Percentiles rank a stretch among this genome's conserved stretches.
Evolutionary conservation across 2,797 vertebrate genomes (phyloP).

Genomic region (Pipistrellus pygmaeus): DNA sequence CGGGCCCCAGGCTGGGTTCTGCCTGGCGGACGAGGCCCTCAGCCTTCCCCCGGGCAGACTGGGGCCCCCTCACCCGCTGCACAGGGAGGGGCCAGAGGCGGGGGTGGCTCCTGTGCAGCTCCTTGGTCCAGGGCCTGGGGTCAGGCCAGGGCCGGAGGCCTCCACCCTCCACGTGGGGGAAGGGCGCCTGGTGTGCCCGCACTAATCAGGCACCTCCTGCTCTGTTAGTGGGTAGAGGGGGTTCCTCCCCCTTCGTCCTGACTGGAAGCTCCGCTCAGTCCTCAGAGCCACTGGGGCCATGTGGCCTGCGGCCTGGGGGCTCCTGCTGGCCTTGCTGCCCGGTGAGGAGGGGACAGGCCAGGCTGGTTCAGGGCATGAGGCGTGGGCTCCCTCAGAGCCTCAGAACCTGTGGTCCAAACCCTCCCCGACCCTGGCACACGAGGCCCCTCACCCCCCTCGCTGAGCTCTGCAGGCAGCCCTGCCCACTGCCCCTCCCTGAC

Average conservation of each 20-base stretch:
- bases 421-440: fast-evolving
- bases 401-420: neutral
- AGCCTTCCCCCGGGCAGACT: neutral
- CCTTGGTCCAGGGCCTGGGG: neutral
- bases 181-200: neutral
- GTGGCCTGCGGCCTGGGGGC: neutral
- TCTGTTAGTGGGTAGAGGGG: neutral
- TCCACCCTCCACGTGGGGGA: too few species aligned
- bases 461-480: neutral
- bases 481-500: neutral
- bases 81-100: fast-evolving
- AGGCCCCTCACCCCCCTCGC: neutral
- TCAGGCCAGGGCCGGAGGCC: neutral
- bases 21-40: neutral
- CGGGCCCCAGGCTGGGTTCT: neutral
- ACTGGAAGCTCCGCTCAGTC: neutral
- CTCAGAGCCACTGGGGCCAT: too few species aligned
- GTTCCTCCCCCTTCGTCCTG: neutral
- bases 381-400: neutral
- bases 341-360: neutral
- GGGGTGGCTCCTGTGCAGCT: neutral
- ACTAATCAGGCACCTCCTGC: too few species aligned
- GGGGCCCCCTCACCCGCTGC: neutral
- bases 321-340: neutral
- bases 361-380: neutral